phyloP scores from a whole-genome alignment of 2,113 vertebrate genomes.

The Chaetodon trifascialis region DNA sequence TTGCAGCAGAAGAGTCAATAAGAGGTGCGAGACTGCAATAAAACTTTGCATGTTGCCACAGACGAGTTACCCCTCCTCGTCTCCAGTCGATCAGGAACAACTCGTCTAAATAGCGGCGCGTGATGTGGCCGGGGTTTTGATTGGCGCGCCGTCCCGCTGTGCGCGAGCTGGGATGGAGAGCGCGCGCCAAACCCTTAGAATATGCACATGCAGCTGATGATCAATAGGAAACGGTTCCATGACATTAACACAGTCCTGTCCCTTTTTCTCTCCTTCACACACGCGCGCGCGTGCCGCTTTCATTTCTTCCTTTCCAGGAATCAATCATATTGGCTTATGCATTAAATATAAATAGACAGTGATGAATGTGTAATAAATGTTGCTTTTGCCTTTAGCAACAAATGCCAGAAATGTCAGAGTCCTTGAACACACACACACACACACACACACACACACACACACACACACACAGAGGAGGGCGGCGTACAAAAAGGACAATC shows the following conservation, averaged over 20 bases:
- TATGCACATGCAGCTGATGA: background rate
- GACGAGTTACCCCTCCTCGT: slow-evolving; percentile 2
- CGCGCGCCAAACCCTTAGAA: background rate
- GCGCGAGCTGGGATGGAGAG: slow-evolving; percentile 18
- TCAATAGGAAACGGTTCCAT: background rate
- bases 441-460: no score
- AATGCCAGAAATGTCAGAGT: no score
- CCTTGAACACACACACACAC: no score
- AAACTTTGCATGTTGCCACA: slow-evolving; percentile 61
- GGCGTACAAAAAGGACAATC: no score
- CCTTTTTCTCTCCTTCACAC: background rate
- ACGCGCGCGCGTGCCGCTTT: background rate
- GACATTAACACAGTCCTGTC: background rate
- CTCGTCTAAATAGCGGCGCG: background rate
- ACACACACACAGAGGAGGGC: no score
- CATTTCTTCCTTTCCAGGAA: background rate
- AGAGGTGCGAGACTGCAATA: slow-evolving; percentile 40
- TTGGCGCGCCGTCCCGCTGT: slow-evolving; percentile 18
- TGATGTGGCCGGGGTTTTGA: slow-evolving; percentile 2
- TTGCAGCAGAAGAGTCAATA: slow-evolving; percentile 63
- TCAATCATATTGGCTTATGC: background rate
- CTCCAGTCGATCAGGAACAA: background rate
- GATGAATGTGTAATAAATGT: no score
- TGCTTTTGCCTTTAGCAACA: no score
- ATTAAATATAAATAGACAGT: background rate